Evolutionary conservation across 2,113 vertebrate genomes (phyloP).

Genomic region (Brienomyrus brachyistius): DNA sequence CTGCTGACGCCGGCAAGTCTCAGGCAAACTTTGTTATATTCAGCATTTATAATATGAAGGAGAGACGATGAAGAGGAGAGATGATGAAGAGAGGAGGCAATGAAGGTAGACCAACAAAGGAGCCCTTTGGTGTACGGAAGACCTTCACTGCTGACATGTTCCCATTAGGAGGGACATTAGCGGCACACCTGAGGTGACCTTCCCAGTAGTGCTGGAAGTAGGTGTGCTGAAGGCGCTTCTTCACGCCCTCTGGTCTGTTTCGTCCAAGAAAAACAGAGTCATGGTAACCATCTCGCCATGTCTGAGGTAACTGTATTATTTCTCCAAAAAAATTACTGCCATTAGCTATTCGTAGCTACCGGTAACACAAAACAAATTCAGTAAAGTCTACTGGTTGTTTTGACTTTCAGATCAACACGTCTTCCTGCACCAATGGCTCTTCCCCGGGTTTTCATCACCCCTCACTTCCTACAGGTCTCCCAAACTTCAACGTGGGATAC

Average conservation of each 20-base stretch:
- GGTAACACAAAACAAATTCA: background rate
- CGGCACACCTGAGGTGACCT: background rate
- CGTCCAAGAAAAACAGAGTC: too few species aligned
- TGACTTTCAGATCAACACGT: background rate
- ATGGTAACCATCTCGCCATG: too few species aligned
- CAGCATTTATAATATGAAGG: background rate
- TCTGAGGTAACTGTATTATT: too few species aligned
- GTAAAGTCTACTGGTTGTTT: background rate
- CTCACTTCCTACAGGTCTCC: background rate
- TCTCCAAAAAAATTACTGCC: background rate
- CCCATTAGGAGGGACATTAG: background rate
- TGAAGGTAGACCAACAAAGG: background rate
- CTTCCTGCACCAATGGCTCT: background rate
- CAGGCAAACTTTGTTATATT: background rate
- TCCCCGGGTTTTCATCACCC: background rate
- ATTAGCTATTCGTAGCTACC: background rate
- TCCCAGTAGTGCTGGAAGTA: background rate
- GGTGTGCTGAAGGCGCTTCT: background rate
- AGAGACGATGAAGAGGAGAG: background rate
- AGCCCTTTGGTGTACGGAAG: background rate
- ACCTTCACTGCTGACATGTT: background rate
- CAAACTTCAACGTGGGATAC: background rate
- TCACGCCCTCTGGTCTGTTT: background rate
- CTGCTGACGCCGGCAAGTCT: background rate
- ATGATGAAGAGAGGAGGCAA: background rate